Conservation (phyloP, 2,797 vertebrate species). For the Chloroceryle amazona region DNA sequence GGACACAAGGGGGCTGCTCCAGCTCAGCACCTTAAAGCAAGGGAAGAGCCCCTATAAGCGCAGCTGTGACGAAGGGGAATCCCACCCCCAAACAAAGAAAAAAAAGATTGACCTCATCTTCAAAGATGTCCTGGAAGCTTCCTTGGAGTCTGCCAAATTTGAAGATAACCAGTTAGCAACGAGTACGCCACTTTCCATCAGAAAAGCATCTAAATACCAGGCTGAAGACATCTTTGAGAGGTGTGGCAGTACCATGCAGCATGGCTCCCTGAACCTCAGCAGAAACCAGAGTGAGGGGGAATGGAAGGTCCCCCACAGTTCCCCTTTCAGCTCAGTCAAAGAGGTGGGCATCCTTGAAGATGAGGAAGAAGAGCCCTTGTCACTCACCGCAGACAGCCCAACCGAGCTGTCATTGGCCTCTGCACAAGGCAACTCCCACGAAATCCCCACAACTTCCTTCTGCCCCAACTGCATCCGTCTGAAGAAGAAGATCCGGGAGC, state of each 20-base stretch:
- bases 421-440: slow-evolving; percentile 74
- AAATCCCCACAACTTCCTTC: slow-evolving; percentile 92
- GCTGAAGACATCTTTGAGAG: slow-evolving; percentile 77
- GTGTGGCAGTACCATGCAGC: slow-evolving; percentile 68
- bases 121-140: slow-evolving; percentile 93
- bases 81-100: slow-evolving; percentile 90
- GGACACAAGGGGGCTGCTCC: slow-evolving; percentile 80
- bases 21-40: slow-evolving; percentile 82
- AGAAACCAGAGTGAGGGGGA: slow-evolving; percentile 77
- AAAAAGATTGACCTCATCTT: slow-evolving; percentile 97
- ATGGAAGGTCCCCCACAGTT: slow-evolving; percentile 78
- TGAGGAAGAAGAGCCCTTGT: slow-evolving; percentile 78
- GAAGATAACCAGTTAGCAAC: slow-evolving; percentile 80
- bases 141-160: slow-evolving; percentile 85
- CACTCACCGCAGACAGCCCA: slow-evolving; percentile 88
- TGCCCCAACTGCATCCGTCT: slow-evolving; percentile 95
- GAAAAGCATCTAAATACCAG: slow-evolving; percentile 81
- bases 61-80: slow-evolving; percentile 85
- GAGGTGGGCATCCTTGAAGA: slow-evolving; percentile 78
- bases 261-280: slow-evolving; percentile 50
- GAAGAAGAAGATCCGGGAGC: slow-evolving; percentile 92
- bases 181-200: slow-evolving; percentile 81
- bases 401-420: slow-evolving; percentile 81
- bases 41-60: slow-evolving; percentile 85
- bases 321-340: slow-evolving; percentile 69